Conservation (phyloP, 2,888 invertebrate genomes). For the Tortricodes alternella region DNA sequence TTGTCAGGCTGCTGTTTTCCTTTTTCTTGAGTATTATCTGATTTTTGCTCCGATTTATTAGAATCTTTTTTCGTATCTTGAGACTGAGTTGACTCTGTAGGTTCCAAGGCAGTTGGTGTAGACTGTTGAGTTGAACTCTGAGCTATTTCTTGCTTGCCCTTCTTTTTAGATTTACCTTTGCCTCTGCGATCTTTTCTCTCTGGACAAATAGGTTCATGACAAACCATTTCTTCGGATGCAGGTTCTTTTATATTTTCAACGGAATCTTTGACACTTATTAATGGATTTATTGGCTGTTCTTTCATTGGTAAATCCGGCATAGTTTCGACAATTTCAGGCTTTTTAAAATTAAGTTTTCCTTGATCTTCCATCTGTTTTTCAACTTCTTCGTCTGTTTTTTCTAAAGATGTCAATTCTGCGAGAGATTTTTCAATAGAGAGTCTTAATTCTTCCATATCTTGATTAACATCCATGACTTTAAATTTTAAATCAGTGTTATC, state of each 20-base stretch:
- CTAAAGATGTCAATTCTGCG: slow-evolving; percentile 65
- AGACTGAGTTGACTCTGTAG: slow-evolving; percentile 36
- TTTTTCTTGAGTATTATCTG: slow-evolving; percentile 49
- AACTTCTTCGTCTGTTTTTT: slow-evolving; percentile 54
- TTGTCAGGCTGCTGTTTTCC: slow-evolving; percentile 54
- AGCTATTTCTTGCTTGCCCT: slow-evolving; percentile 55
- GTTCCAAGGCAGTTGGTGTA: slow-evolving; percentile 33
- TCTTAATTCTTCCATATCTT: slow-evolving; percentile 72
- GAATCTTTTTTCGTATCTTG: slow-evolving; percentile 45
- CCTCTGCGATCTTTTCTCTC: slow-evolving; percentile 66
- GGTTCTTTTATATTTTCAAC: slow-evolving; percentile 34
- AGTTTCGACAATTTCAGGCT: not conserved
- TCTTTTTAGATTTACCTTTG: slow-evolving; percentile 67
- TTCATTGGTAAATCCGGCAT: not conserved
- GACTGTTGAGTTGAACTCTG: slow-evolving; percentile 31
- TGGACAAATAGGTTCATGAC: slow-evolving; percentile 51
- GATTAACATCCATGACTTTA: slow-evolving; percentile 73
- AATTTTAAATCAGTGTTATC: slow-evolving; percentile 71
- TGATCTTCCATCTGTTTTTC: slow-evolving; percentile 42
- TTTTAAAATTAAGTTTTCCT: slow-evolving; percentile 5
- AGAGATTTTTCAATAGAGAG: slow-evolving; percentile 71
- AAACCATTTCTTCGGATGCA: slow-evolving; percentile 26
- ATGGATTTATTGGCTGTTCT: not conserved
- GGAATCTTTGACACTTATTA: not conserved
- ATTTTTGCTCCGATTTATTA: slow-evolving; percentile 45